These are phyloP conservation scores for Sinohyriopsis cumingii DNA, from an alignment of 2,888 invertebrate species.

Conservation along the genomic window DNA sequence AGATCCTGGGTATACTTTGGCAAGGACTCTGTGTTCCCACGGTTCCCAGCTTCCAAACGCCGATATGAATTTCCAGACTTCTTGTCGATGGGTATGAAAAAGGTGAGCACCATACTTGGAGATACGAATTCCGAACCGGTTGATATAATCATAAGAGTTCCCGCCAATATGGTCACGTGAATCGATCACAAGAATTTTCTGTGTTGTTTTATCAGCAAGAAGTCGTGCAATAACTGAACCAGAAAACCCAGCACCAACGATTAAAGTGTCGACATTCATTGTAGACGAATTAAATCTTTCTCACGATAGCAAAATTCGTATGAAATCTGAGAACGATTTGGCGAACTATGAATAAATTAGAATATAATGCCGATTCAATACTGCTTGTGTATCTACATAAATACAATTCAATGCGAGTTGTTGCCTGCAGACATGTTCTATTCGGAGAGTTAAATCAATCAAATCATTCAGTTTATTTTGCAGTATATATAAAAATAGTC, in stretches of 20 bases:
- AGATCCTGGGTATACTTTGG: background rate
- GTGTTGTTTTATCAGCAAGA: conserved; percentile 1
- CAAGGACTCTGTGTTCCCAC: conserved; percentile 6
- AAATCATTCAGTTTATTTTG: too few species aligned
- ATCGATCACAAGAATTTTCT: conserved; percentile 8
- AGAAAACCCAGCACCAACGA: conserved; percentile 10
- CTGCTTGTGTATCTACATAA: too few species aligned
- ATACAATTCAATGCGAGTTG: too few species aligned
- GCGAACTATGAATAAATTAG: too few species aligned
- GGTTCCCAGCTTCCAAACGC: conserved; percentile 6
- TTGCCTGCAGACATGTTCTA: too few species aligned
- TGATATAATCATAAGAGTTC: conserved; percentile 10
- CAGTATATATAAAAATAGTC: too few species aligned
- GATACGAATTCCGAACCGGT: conserved; percentile 9
- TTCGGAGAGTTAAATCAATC: too few species aligned
- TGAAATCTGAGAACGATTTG: too few species aligned
- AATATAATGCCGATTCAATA: too few species aligned
- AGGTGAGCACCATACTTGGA: conserved; percentile 11
- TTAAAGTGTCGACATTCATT: conserved; percentile 1
- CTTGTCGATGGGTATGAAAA: conserved; percentile 7
- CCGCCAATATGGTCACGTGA: conserved; percentile 13
- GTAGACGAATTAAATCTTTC: too few species aligned
- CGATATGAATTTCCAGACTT: conserved; percentile 7
- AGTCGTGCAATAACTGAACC: conserved; percentile 9
- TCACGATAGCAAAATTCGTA: too few species aligned